phyloP scores from a whole-genome alignment of 2,797 vertebrate genomes.

The Phoeniculus purpureus region DNA sequence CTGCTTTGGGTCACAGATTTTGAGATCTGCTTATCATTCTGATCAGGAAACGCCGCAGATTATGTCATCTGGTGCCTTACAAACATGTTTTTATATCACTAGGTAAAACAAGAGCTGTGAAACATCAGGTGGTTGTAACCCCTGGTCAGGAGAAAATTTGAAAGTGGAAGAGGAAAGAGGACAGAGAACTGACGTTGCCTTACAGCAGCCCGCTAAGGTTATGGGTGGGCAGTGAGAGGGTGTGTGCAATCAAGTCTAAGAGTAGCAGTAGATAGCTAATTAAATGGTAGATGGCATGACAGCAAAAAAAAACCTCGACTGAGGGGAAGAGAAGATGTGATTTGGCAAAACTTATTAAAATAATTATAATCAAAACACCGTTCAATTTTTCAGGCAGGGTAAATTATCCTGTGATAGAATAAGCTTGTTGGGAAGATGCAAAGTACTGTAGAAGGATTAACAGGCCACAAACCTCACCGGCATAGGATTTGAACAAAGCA shows the following conservation, averaged over 20 bases:
- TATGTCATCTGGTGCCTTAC: constrained; percentile 88
- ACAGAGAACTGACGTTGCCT: neutral
- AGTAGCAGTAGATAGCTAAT: neutral
- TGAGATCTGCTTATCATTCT: constrained; percentile 87
- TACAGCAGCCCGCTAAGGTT: neutral
- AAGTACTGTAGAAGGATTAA: neutral
- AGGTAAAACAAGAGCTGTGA: constrained; percentile 67
- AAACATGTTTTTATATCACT: constrained; percentile 91
- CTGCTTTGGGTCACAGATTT: constrained; percentile 85
- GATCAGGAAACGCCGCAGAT: constrained; percentile 87
- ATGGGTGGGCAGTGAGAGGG: neutral
- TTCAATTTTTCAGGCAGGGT: neutral
- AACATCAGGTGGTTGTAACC: neutral
- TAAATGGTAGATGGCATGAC: neutral
- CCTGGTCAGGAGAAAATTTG: neutral
- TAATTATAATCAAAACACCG: neutral
- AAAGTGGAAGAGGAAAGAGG: neutral
- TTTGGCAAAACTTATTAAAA: neutral
- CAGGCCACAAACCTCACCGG: neutral
- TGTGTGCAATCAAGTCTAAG: neutral
- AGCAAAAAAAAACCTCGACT: neutral
- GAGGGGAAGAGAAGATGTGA: neutral
- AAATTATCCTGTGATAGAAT: neutral
- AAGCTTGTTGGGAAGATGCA: neutral
- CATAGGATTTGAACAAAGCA: neutral